phyloP scores from a whole-genome alignment of 2,888 invertebrate species.

The Girardia tigrina region DNA sequence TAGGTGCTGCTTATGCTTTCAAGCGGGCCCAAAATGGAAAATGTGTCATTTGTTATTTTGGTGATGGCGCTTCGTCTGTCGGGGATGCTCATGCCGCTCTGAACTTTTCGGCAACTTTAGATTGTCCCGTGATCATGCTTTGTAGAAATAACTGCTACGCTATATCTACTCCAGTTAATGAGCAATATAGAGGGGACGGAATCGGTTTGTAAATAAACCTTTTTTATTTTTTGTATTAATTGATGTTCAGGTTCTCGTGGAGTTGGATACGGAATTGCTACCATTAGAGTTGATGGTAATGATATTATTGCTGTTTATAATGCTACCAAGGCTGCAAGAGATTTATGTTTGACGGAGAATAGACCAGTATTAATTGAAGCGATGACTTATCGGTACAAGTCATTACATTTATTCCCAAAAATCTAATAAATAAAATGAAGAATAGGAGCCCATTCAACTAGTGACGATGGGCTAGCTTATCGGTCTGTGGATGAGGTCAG shows the following conservation, averaged over 20 bases:
- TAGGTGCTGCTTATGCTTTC: conserved; percentile 83
- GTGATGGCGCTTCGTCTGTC: conserved; percentile 81
- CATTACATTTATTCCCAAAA: too few species aligned
- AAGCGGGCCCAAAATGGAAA: conserved; percentile 63
- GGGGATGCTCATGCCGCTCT: conserved; percentile 96
- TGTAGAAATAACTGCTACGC: conserved; percentile 97
- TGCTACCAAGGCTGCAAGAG: conserved; percentile 65
- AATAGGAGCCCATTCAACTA: conserved; percentile 91
- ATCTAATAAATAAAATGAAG: conserved; percentile 52
- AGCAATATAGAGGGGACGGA: conserved; percentile 91
- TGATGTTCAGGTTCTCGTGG: conserved; percentile 60
- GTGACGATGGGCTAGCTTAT: conserved; percentile 91
- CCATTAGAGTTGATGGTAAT: conserved; percentile 84
- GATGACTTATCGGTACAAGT: conserved; percentile 74
- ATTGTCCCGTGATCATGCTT: conserved; percentile 81
- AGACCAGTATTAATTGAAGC: conserved; percentile 88
- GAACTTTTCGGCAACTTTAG: conserved; percentile 88
- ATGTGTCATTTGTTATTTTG: conserved; percentile 52
- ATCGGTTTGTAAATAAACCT: conserved; percentile 56
- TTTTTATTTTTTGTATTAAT: not conserved
- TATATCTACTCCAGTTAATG: conserved; percentile 79
- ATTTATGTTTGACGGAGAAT: conserved; percentile 60
- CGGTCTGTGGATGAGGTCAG: conserved; percentile 54
- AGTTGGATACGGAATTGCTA: conserved; percentile 72
- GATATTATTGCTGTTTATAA: conserved; percentile 85